Base-by-base conservation (phyloP, 2,797 vertebrate species). In the Trematomus bernacchii region DNA sequence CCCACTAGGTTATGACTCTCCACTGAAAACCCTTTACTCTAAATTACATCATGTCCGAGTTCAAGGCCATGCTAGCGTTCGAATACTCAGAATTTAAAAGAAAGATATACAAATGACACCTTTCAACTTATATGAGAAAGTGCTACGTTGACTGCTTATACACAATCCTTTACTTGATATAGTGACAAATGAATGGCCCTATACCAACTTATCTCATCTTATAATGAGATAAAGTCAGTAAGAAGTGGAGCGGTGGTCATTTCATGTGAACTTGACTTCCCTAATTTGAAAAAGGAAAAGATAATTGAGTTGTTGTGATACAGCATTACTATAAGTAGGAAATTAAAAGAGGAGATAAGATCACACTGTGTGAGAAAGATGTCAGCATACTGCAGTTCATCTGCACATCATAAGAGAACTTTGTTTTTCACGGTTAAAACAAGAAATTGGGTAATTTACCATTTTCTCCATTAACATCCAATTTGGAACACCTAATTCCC, bases 1-100 rank as follows among this genome's bases (percentile, higher is more conserved):
- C 77, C 55, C 77, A 27, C 23, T 14, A 50, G 30, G 42, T 47
- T 54, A 37, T 65, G 43, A 64, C 42, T 64, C 40, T n/a, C 18
- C 76, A 50, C 21, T 62, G n/a, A 51, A 37, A 37, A 37, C 33
- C 6, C 14, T 44, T 61, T 19, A 59, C 55, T 47, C 16, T 21
- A 47, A 43, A 15, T 18, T 14, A 72, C 42, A 63, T 63, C 10
- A 18, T 14, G 15, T 14, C 23, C 0, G 46, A 27, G 59, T 30
- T 46, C 6, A 60, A 40, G 59, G 27, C 10, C 37, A 21, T 2
- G 12, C 6, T 33, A 18, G 23, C 40, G 10, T 16, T 27, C 27
- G 33, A 21, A 50, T 5, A 21, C 19, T 48, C 30, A 21, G 27
- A 44, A 44, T 16, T 15, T 13, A 46, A 42, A 19, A 12, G 13